Conservation (phyloP, 2,113 vertebrate species). For the Haplochromis vanheusdeni region DNA sequence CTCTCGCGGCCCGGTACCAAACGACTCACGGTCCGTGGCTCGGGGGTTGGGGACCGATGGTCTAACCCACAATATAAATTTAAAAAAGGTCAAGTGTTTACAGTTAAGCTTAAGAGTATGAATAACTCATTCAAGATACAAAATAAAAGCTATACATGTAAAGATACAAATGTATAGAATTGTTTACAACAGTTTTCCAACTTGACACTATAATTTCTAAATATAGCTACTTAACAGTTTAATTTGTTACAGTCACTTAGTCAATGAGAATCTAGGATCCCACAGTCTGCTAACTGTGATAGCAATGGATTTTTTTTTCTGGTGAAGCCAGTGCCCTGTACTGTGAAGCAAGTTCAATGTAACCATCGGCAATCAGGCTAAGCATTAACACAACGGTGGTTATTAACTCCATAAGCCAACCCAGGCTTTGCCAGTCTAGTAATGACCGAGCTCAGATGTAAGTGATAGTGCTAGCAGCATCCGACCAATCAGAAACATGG, state of each 20-base stretch:
- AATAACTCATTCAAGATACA: neutral
- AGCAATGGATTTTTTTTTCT: neutral
- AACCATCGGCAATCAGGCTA: neutral
- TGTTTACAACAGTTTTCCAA: neutral
- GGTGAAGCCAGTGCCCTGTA: neutral
- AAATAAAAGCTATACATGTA: neutral
- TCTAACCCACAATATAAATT: neutral
- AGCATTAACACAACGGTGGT: neutral
- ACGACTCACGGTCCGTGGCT: fast-evolving
- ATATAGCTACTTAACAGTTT: neutral
- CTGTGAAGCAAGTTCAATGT: neutral
- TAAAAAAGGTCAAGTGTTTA: neutral
- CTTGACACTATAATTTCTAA: neutral
- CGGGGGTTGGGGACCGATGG: neutral
- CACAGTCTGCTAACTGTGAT: neutral
- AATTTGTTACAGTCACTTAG: neutral
- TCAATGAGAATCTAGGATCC: neutral
- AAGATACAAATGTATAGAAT: neutral
- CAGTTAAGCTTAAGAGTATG: neutral
- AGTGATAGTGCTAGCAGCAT: neutral
- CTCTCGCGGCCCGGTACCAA: fast-evolving
- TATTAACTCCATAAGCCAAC: neutral
- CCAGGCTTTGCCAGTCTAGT: neutral
- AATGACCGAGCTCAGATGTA: neutral
- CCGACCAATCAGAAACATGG: neutral